phyloP scores from a whole-genome alignment of 1,140 invertebrate species.

The Zaprionus taronus region DNA sequence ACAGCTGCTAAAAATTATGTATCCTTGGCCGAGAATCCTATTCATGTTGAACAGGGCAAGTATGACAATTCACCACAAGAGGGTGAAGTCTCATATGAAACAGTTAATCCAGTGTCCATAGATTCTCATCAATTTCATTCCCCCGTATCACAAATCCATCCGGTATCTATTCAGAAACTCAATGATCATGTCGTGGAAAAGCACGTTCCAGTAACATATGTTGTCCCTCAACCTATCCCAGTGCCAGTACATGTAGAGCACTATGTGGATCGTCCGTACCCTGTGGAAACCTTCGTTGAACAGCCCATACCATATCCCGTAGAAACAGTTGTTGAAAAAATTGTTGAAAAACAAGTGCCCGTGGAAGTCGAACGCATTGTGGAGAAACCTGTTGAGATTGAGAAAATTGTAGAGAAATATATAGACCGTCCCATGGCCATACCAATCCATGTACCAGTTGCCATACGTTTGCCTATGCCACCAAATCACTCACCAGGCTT shows the following conservation, averaged over 20 bases:
- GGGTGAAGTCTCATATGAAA: constrained; percentile 46
- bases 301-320: constrained; percentile 85
- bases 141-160: constrained; percentile 84
- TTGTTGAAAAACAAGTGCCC: constrained; percentile 76
- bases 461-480: constrained; percentile 82
- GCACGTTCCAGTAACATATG: constrained; percentile 86
- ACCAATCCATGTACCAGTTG: constrained; percentile 84
- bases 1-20: constrained; percentile 37
- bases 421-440: constrained; percentile 85
- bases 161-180: constrained; percentile 64
- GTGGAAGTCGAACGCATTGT: constrained; percentile 86
- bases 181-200: constrained; percentile 85
- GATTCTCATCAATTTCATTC: constrained; percentile 18
- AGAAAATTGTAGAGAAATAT: constrained; percentile 86
- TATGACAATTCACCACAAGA: constrained; percentile 65
- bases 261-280: constrained; percentile 84
- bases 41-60: constrained; percentile 68
- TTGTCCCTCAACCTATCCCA: constrained; percentile 85
- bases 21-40: constrained; percentile 67
- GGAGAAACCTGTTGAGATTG: constrained; percentile 86
- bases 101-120: constrained; percentile 24
- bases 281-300: constrained; percentile 84
- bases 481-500: constrained; percentile 45
- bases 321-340: constrained; percentile 78
- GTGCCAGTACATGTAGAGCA: constrained; percentile 85